Evolutionary conservation across 2,113 vertebrate species (phyloP).

Genomic region (Mola mola): DNA sequence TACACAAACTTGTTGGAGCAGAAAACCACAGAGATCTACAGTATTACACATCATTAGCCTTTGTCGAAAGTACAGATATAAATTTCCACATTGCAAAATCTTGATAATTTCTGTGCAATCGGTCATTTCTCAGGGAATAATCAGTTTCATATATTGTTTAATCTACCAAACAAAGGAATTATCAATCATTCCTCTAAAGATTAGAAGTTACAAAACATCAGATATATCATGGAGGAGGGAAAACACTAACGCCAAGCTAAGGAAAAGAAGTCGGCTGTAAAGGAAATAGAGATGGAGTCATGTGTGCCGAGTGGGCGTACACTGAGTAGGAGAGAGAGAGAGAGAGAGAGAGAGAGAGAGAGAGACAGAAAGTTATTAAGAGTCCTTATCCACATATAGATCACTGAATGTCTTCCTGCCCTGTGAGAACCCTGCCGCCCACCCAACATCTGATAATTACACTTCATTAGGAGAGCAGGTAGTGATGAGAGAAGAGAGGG

Average conservation of each 20-base stretch:
- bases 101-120: not conserved
- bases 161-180: not conserved
- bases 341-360: constrained; percentile 37
- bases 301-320: constrained; percentile 38
- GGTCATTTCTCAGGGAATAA: not conserved
- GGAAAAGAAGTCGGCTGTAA: not conserved
- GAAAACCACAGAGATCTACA: constrained; percentile 10
- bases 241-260: not conserved
- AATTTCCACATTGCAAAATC: not conserved
- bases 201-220: not conserved
- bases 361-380: constrained; percentile 60
- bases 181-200: constrained; percentile 10
- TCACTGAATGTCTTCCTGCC: constrained; percentile 55
- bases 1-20: not conserved
- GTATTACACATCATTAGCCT: not conserved
- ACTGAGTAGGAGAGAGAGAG: constrained; percentile 38
- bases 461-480: constrained; percentile 73
- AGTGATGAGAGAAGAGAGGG: constrained; percentile 54
- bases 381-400: constrained; percentile 61
- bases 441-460: constrained; percentile 74
- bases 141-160: not conserved
- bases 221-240: not conserved
- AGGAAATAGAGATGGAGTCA: constrained; percentile 26
- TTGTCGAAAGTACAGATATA: not conserved
- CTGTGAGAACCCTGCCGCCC: constrained; percentile 58